Percentiles rank a stretch among this genome's conserved stretches.
Conservation (phyloP, 2,113 vertebrate species). For the Conger conger region DNA sequence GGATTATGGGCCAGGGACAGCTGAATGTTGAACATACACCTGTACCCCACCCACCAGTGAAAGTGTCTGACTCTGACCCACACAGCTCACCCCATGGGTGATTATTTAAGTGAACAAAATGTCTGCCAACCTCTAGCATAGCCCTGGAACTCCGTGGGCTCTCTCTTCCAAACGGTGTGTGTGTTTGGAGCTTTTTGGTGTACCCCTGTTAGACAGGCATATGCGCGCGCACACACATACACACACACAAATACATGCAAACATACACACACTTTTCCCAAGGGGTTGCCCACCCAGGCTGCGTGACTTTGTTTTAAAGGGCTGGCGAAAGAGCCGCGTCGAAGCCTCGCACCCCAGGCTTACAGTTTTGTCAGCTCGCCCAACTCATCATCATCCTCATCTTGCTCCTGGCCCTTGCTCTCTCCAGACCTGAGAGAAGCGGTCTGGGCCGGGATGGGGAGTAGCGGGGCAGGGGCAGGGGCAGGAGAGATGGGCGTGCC, state of each 20-base stretch:
- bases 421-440: constrained; percentile 32
- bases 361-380: constrained; percentile 83
- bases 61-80: background rate
- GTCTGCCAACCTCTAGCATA: background rate
- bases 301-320: constrained; percentile 53
- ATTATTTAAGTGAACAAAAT: background rate
- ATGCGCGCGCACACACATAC: constrained; percentile 12
- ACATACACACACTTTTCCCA: constrained; percentile 12
- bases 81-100: background rate
- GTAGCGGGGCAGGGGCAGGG: constrained; percentile 7
- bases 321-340: constrained; percentile 50
- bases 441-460: constrained; percentile 29
- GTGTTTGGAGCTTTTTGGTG: constrained; percentile 20
- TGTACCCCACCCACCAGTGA: background rate
- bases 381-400: constrained; percentile 44
- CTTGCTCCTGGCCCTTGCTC: constrained; percentile 37
- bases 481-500: background rate
- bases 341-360: constrained; percentile 58
- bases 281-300: constrained; percentile 35
- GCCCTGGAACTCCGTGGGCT: constrained; percentile 33
- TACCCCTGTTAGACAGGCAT: constrained; percentile 4
- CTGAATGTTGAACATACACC: constrained; percentile 39
- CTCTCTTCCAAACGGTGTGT: constrained; percentile 12
- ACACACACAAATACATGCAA: background rate
- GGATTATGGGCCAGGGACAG: constrained; percentile 51